Conservation (phyloP, 2,888 invertebrate species). For the Tipula unca region DNA sequence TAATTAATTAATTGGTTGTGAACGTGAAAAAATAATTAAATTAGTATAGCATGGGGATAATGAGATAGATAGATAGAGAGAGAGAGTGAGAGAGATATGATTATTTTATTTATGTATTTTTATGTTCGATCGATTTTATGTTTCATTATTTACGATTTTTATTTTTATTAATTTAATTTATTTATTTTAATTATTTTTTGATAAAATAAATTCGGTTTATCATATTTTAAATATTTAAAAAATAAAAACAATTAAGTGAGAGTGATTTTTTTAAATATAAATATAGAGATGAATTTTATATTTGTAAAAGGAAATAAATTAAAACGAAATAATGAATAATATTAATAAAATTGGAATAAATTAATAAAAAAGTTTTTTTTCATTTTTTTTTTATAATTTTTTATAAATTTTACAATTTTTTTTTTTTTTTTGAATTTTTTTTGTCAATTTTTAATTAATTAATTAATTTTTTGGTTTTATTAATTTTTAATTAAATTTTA, state of each 20-base stretch:
- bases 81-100: not conserved
- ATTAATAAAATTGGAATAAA: not conserved
- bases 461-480: conserved; percentile 1
- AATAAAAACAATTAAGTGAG: not conserved
- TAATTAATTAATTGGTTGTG: not conserved
- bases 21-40: not conserved
- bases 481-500: conserved; percentile 1
- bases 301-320: not conserved
- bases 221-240: not conserved
- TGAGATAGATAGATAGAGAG: not conserved
- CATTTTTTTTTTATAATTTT: not conserved
- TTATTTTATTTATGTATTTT: not conserved
- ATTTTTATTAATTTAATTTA: not conserved
- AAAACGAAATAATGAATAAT: not conserved
- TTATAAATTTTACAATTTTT: not conserved
- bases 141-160: not conserved
- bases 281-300: not conserved
- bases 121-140: not conserved
- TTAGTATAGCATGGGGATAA: not conserved
- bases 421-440: not conserved
- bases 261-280: not conserved
- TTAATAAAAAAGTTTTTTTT: not conserved
- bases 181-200: not conserved
- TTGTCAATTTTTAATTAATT: not conserved
- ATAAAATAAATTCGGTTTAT: not conserved